phyloP scores from a whole-genome alignment of 1,140 invertebrate species.

The Caenorhabditis brenneri region DNA sequence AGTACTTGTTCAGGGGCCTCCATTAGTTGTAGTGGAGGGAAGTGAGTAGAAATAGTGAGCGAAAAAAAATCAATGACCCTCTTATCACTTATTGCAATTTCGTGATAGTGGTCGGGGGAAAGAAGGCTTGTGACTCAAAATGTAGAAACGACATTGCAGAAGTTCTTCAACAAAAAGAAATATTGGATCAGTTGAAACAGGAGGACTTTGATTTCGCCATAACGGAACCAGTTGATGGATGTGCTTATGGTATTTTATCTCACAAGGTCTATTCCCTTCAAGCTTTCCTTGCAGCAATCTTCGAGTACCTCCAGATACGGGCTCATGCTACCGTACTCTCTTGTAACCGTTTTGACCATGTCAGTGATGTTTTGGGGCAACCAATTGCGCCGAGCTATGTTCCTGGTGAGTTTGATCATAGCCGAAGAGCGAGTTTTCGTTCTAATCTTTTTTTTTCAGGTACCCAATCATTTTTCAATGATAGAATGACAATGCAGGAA shows the following conservation, averaged over 20 bases:
- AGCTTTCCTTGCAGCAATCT: background rate
- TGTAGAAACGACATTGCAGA: no score
- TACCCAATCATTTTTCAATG: background rate
- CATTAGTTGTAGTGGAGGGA: background rate
- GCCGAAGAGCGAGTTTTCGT: no score
- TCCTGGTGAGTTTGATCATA: background rate
- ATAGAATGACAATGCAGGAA: slow-evolving; percentile 33
- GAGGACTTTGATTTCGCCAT: slow-evolving; percentile 37
- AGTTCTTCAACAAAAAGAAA: background rate
- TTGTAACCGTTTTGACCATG: background rate
- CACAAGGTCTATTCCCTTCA: background rate
- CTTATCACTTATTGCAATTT: no score
- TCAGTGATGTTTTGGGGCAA: slow-evolving; percentile 18
- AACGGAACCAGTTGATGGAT: background rate
- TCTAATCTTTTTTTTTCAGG: background rate
- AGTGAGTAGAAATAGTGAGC: background rate
- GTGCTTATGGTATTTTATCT: background rate
- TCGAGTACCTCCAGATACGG: slow-evolving; percentile 21
- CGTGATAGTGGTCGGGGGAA: no score
- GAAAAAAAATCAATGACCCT: background rate
- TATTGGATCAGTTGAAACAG: background rate
- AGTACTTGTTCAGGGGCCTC: background rate
- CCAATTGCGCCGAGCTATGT: slow-evolving; percentile 48
- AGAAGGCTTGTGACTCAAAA: no score
- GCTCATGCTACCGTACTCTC: slow-evolving; percentile 8